Evolutionary conservation across 2,888 invertebrate species (phyloP).

Genomic region (Meiosimyza platycephala): DNA sequence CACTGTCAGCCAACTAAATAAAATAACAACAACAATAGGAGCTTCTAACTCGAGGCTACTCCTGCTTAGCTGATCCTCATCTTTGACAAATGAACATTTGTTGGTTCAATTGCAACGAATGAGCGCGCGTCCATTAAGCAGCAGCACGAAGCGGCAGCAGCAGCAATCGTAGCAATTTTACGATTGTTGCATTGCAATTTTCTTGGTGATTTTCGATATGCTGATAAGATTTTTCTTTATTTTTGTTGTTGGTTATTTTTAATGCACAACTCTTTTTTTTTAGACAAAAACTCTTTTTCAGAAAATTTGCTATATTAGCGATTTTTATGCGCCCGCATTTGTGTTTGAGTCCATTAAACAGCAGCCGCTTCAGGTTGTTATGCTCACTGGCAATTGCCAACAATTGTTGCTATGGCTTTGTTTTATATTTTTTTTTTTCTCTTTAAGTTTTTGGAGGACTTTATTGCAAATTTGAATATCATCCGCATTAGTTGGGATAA

Average conservation of each 20-base stretch:
- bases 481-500: constrained; percentile 44
- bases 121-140: constrained; percentile 7
- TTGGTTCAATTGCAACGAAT: neutral
- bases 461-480: constrained; percentile 50
- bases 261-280: too few relatives aligned
- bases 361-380: constrained; percentile 54
- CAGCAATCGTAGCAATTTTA: constrained; percentile 9
- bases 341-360: constrained; percentile 13
- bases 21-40: constrained; percentile 39
- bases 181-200: constrained; percentile 33
- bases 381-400: constrained; percentile 54
- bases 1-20: constrained; percentile 54
- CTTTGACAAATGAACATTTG: constrained; percentile 33
- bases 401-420: neutral
- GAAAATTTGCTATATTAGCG: constrained; percentile 24
- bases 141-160: constrained; percentile 17
- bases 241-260: neutral
- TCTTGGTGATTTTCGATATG: constrained; percentile 26
- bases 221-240: constrained; percentile 42
- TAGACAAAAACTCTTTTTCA: neutral
- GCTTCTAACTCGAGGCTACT: constrained; percentile 37
- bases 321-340: constrained; percentile 33
- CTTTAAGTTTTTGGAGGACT: constrained; percentile 34
- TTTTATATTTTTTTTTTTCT: neutral
- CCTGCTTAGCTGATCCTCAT: constrained; percentile 33